Conservation (phyloP, 2,797 vertebrate species). For the Diplodus sargus region DNA sequence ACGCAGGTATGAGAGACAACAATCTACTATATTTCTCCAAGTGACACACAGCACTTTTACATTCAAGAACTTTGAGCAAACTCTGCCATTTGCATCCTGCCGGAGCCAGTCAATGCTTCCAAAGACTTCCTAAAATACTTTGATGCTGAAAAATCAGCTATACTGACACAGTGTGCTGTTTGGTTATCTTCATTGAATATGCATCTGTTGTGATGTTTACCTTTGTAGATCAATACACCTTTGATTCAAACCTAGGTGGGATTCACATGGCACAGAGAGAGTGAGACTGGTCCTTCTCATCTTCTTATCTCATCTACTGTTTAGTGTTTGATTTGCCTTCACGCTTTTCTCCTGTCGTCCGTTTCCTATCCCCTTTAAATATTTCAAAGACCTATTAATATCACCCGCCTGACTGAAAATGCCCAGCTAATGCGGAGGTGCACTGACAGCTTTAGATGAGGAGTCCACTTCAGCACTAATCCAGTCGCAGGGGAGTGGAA, state of each 20-base stretch:
- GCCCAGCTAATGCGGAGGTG: conserved; percentile 28
- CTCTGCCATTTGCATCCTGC: neutral
- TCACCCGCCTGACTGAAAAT: conserved; percentile 31
- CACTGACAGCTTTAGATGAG: conserved; percentile 52
- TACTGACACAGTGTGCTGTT: neutral
- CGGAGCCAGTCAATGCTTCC: neutral
- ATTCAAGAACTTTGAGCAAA: neutral
- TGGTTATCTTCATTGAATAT: conserved; percentile 3
- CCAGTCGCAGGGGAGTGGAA: conserved; percentile 50
- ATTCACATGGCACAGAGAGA: conserved; percentile 5
- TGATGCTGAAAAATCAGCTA: neutral
- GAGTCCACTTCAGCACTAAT: conserved; percentile 59
- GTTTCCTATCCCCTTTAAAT: conserved; percentile 42
- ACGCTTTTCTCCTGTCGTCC: neutral
- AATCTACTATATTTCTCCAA: too few relatives aligned
- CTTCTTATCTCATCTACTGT: conserved; percentile 31
- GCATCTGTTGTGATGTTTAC: conserved; percentile 33
- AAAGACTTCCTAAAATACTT: neutral
- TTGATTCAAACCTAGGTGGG: conserved; percentile 43
- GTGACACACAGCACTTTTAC: too few relatives aligned
- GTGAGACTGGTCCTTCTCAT: conserved; percentile 12
- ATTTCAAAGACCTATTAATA: conserved; percentile 51
- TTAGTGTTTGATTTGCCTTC: conserved; percentile 44
- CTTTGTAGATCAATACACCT: conserved; percentile 52
- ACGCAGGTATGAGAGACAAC: too few relatives aligned